A percentile compares a stretch with the other conserved stretches of the same genome.
Conservation (phyloP, 2,888 invertebrate genomes). For the Dasypolia templi region DNA sequence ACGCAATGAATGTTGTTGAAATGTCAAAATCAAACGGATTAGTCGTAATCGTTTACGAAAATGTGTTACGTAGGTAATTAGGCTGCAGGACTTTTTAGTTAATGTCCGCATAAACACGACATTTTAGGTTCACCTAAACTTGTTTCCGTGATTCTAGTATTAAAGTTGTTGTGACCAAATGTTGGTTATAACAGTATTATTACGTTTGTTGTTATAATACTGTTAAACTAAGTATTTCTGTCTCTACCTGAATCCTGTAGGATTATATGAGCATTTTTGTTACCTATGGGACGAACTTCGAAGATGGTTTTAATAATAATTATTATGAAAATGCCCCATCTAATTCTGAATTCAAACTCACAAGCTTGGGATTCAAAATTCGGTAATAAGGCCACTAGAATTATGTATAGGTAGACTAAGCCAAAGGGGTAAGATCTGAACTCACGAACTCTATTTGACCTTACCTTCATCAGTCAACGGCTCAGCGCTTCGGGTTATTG, state of each 20-base stretch:
- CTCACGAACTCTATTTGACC: slow-evolving; percentile 48
- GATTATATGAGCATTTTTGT: not conserved
- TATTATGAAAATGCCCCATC: not conserved
- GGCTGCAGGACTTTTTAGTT: not conserved
- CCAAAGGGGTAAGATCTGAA: slow-evolving; percentile 6
- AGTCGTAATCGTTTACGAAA: no score
- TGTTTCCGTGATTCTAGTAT: slow-evolving; percentile 16
- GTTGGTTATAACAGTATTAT: slow-evolving; percentile 8
- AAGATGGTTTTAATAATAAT: not conserved
- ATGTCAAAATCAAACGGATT: no score
- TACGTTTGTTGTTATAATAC: not conserved
- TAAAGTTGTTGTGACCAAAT: slow-evolving; percentile 4
- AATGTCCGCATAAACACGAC: slow-evolving; percentile 41
- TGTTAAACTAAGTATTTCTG: not conserved
- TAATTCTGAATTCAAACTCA: slow-evolving; percentile 2
- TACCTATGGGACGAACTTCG: not conserved
- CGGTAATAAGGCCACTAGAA: not conserved
- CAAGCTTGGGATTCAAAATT: not conserved
- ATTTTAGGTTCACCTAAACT: slow-evolving; percentile 37
- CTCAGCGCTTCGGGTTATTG: slow-evolving; percentile 43
- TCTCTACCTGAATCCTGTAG: not conserved
- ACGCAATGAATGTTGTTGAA: no score
- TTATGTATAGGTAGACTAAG: slow-evolving; percentile 6
- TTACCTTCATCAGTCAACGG: slow-evolving; percentile 23
- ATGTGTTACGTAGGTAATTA: no score